These are phyloP conservation scores for Leptopterna dolabrata DNA, from an alignment of 2,888 invertebrate genomes.

Conservation along the genomic window DNA sequence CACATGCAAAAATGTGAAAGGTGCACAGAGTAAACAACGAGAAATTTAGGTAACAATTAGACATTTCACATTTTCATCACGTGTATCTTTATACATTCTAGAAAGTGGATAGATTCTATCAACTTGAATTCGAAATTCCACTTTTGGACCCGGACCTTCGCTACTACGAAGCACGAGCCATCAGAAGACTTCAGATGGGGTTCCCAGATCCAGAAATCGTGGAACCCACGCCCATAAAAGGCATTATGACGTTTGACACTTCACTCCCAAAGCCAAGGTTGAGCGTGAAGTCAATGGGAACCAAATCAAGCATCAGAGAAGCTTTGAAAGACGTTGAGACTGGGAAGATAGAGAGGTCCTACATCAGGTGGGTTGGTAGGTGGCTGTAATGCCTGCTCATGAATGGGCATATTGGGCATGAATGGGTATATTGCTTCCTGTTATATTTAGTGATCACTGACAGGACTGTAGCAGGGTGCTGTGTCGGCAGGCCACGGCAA, in stretches of 20 bases:
- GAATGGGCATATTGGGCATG: no score
- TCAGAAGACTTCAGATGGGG: neutral
- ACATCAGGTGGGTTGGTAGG: neutral
- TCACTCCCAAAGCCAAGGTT: neutral
- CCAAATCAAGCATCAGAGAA: neutral
- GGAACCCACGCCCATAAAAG: neutral
- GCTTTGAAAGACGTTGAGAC: neutral
- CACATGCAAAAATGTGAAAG: no score
- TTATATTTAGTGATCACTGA: no score
- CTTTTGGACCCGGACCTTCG: conserved; percentile 45
- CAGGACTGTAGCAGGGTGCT: no score
- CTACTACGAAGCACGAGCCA: conserved; percentile 1
- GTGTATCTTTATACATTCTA: neutral
- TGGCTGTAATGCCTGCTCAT: no score
- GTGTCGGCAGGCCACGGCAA: no score
- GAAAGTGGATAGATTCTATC: conserved; percentile 41
- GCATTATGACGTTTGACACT: neutral
- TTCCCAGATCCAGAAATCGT: neutral
- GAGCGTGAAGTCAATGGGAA: neutral
- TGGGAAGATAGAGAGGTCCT: neutral
- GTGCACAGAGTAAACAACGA: no score
- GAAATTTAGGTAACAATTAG: no score
- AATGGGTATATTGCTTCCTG: no score
- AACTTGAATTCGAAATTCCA: conserved; percentile 55
- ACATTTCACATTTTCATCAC: no score